Conservation (phyloP, 2,888 invertebrate species). For the Pachliopta kotzebuea region DNA sequence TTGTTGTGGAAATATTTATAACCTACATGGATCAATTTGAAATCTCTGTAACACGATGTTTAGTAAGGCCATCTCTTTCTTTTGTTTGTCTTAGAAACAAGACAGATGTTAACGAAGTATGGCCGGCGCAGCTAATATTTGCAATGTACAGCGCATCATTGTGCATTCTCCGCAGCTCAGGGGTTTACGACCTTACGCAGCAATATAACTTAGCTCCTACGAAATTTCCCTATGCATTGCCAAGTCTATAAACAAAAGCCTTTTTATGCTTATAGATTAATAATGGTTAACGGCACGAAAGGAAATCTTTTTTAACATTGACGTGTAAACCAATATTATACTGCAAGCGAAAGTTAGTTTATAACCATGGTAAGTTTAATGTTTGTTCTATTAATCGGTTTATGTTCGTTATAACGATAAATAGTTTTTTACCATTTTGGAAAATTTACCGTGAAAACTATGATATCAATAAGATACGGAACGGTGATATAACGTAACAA, state of each 20-base stretch:
- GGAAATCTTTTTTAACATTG: not conserved
- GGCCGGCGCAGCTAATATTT: slow-evolving; percentile 47
- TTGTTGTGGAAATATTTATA: not conserved
- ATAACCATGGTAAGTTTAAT: slow-evolving; percentile 1
- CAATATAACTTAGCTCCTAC: slow-evolving; percentile 24
- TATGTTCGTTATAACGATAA: not conserved
- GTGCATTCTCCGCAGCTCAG: slow-evolving; percentile 55
- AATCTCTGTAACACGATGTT: too few species aligned
- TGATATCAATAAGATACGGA: not conserved
- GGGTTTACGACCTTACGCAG: slow-evolving; percentile 38
- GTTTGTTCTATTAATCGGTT: not conserved
- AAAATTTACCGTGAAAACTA: not conserved
- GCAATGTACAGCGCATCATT: slow-evolving; percentile 54
- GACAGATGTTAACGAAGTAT: slow-evolving; percentile 38
- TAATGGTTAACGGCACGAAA: not conserved
- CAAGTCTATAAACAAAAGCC: slow-evolving; percentile 11
- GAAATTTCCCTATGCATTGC: slow-evolving; percentile 29
- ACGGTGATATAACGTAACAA: not conserved
- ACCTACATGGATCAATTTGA: slow-evolving; percentile 13
- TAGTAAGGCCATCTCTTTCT: slow-evolving; percentile 13
- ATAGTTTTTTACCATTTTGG: not conserved
- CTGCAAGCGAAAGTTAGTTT: slow-evolving; percentile 18
- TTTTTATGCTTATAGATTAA: slow-evolving; percentile 12
- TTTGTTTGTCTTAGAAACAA: slow-evolving; percentile 9
- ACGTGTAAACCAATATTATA: slow-evolving; percentile 2